phyloP scores from a whole-genome alignment of 2,113 vertebrate species.

The Hipposideros armiger region DNA sequence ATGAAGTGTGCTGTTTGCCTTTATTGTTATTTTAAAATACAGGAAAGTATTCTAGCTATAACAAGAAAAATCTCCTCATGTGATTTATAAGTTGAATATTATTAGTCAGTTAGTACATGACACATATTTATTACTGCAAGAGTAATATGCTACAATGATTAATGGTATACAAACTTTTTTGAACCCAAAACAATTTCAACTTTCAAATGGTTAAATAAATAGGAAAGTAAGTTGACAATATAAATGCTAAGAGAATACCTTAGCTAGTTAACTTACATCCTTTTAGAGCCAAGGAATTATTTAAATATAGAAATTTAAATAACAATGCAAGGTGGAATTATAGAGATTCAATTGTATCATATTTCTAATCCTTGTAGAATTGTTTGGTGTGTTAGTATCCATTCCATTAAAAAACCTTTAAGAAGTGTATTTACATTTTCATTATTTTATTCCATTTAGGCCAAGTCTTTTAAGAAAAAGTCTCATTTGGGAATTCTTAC shows the following conservation, averaged over 20 bases:
- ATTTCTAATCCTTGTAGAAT: conserved; percentile 67
- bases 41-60: neutral
- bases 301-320: conserved; percentile 75
- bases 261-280: conserved; percentile 60
- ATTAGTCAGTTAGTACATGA: conserved; percentile 15
- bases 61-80: conserved; percentile 23
- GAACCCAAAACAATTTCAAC: conserved; percentile 24
- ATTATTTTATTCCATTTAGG: conserved; percentile 64
- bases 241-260: conserved; percentile 44
- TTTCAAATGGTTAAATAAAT: conserved; percentile 63
- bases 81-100: conserved; percentile 14
- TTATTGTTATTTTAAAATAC: conserved; percentile 20
- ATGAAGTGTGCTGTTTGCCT: conserved; percentile 22
- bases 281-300: conserved; percentile 61
- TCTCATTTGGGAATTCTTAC: conserved; percentile 62
- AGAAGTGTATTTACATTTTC: conserved; percentile 59
- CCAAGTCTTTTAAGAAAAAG: conserved; percentile 52
- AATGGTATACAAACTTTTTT: neutral
- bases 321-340: conserved; percentile 65
- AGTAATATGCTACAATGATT: conserved; percentile 35
- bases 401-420: conserved; percentile 57
- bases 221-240: conserved; percentile 39
- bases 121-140: conserved; percentile 24
- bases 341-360: conserved; percentile 62
- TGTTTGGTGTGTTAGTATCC: conserved; percentile 61